Conservation (phyloP, 2,113 vertebrate genomes). For the Phodopus roborovskii region DNA sequence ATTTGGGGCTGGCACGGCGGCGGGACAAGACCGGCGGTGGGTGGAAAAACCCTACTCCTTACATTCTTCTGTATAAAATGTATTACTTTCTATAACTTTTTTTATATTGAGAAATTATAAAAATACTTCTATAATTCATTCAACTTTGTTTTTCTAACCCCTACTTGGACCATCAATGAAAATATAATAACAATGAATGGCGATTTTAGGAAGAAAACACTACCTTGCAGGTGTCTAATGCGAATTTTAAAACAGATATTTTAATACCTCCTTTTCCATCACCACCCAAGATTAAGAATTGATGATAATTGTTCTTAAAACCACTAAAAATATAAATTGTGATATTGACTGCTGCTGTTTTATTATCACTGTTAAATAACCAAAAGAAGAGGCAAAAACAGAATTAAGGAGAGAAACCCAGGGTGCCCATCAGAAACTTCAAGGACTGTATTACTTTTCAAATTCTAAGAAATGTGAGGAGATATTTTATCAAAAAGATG, state of each 20-base stretch:
- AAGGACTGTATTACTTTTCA: neutral
- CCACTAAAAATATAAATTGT: neutral
- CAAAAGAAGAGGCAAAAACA: neutral
- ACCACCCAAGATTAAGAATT: neutral
- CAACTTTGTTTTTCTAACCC: conserved; percentile 23
- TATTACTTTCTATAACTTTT: neutral
- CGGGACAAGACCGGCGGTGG: no score
- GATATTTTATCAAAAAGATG: neutral
- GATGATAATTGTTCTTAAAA: conserved; percentile 13
- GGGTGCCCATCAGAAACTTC: neutral
- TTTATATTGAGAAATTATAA: neutral
- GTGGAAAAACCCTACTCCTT: neutral
- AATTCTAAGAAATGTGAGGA: neutral
- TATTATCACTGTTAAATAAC: neutral
- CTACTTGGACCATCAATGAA: neutral
- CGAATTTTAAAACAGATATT: conserved; percentile 31
- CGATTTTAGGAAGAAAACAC: neutral
- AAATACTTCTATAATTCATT: conserved; percentile 4
- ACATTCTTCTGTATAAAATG: neutral
- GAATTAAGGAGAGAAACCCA: neutral
- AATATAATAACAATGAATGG: neutral
- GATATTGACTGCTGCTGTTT: neutral
- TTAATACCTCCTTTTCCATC: neutral
- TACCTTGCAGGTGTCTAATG: neutral
- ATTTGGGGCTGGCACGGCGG: no score